Base-by-base conservation (phyloP, 1,140 invertebrate species). In the Zaprionus camerounensis region DNA sequence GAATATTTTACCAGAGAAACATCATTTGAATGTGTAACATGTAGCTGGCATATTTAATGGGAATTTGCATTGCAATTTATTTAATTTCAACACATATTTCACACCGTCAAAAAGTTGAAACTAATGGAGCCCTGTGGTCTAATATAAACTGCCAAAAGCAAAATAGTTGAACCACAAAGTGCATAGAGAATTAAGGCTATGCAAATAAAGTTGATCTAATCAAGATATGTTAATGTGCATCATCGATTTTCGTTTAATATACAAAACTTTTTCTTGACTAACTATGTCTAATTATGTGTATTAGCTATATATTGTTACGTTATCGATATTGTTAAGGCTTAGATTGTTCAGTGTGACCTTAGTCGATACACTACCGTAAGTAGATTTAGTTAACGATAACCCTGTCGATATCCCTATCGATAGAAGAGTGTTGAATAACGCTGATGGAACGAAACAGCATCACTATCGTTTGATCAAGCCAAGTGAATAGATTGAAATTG, bases 1-100 rank as follows among this genome's bases (percentile, higher is more conserved):
- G 17, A n/a, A 58, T 64, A 53, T 26, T 65, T 15, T 38, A 7
- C 1, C 26, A 20, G 9, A 12, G 34, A 65, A 56, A 65, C 38
- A 26, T 22, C 38, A 65, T 56, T 65, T 55, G 51, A 56, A 55
- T 41, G 28, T 26, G 17, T 65, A 49, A 12, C 5, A 7, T 2
- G 3, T 49, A 5, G 46, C 1, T 22, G 20, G 46, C 17, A 49
- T 22, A 22, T 49, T 49, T 20, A 49, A 49, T 49, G 46, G 20
- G 7, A 12, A 49, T 12, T 49, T 4, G 4, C 46, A 17, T 49
- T 49, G 20, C 46, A 49, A 22, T 49, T 49, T 22, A 22, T 22
- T 20, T 49, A 22, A 49, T 49, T 49, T 49, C 7, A 22, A 11
- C 20, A 20, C 46, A 49, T 49, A 49, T 49, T 49, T 49, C 20